Evolutionary conservation across 2,797 vertebrate genomes (phyloP).

Genomic region (Lithobates pipiens): DNA sequence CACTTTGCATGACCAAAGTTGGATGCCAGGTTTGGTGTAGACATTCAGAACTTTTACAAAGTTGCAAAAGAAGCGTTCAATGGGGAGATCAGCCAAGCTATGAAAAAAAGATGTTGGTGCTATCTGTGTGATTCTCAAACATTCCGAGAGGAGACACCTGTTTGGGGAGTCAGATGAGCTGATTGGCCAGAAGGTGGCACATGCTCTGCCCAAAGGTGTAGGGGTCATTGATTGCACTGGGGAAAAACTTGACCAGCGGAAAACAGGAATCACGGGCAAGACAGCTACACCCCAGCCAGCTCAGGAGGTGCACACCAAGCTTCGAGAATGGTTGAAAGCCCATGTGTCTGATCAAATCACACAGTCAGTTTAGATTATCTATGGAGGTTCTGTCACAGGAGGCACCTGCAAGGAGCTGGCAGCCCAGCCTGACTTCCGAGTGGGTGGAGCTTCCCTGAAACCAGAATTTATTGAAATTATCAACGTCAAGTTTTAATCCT

Average conservation of each 20-base stretch:
- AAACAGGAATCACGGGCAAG: constrained; percentile 95
- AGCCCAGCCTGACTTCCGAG: constrained; percentile 92
- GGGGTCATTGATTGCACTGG: constrained; percentile 97
- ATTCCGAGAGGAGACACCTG: constrained; percentile 94
- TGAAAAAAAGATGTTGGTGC: constrained; percentile 96
- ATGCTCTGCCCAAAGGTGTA: constrained; percentile 87
- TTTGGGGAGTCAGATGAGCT: constrained; percentile 97
- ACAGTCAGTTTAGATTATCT: no score
- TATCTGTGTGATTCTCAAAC: constrained; percentile 94
- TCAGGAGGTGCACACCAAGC: no score
- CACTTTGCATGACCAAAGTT: constrained; percentile 91
- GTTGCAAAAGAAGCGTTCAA: constrained; percentile 95
- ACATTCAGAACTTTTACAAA: constrained; percentile 98
- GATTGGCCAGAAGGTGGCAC: constrained; percentile 98
- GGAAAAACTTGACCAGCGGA: constrained; percentile 95
- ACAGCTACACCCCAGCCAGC: no score
- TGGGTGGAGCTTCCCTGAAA: constrained; percentile 95
- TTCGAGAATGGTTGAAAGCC: no score
- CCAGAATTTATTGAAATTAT: constrained; percentile 95
- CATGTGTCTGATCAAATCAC: no score
- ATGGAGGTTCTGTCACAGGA: constrained; percentile 91
- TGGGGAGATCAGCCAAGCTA: constrained; percentile 97
- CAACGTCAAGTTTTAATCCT: constrained; percentile 87
- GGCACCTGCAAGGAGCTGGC: constrained; percentile 91
- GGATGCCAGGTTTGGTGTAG: constrained; percentile 89